Conservation (phyloP, 2,888 invertebrate species). For the Noctua fimbriata region DNA sequence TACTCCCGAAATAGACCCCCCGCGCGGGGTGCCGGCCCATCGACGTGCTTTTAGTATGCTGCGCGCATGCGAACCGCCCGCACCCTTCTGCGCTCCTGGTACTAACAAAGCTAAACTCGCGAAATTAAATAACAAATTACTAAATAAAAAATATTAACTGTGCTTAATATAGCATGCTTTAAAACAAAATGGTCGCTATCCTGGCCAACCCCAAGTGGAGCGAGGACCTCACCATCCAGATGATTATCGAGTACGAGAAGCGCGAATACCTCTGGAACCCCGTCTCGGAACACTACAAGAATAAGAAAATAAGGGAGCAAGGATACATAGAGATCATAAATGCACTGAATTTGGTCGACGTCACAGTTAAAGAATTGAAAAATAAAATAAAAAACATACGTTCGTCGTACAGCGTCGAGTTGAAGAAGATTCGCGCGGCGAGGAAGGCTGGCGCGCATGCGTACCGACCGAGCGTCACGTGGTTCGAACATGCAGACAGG, state of each 20-base stretch:
- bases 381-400: constrained; percentile 90
- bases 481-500: constrained; percentile 90
- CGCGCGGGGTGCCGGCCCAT: constrained; percentile 86
- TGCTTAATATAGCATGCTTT: constrained; percentile 79
- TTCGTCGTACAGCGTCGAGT: constrained; percentile 89
- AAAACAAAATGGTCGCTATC: constrained; percentile 86
- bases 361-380: constrained; percentile 89
- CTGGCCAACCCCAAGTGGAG: constrained; percentile 89
- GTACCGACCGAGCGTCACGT: constrained; percentile 90
- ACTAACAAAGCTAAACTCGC: constrained; percentile 78
- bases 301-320: constrained; percentile 88
- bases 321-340: constrained; percentile 89
- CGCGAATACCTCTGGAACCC: constrained; percentile 89
- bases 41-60: constrained; percentile 91
- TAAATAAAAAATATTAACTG: constrained; percentile 68
- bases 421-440: constrained; percentile 90
- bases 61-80: constrained; percentile 91
- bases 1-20: constrained; percentile 90
- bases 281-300: constrained; percentile 88
- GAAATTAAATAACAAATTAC: constrained; percentile 74
- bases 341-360: constrained; percentile 86
- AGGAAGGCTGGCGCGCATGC: constrained; percentile 89
- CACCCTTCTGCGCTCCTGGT: constrained; percentile 88
- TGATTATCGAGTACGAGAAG: constrained; percentile 89
- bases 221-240: constrained; percentile 88